Evolutionary conservation across 2,113 vertebrate species (phyloP).

Genomic region (Coryphaenoides rupestris): DNA sequence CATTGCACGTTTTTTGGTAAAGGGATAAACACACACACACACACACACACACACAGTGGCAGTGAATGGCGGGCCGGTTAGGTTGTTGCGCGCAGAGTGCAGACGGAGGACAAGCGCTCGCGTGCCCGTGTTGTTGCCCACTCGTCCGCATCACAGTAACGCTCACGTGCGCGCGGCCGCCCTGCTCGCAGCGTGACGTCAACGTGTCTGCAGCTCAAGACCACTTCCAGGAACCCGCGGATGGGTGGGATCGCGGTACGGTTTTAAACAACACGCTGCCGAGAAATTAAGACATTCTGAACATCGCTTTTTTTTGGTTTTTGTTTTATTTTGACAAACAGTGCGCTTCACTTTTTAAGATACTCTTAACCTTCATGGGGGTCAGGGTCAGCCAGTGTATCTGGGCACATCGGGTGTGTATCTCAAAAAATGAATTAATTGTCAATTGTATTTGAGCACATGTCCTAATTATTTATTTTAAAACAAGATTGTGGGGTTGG

Average conservation of each 20-base stretch:
- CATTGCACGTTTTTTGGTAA: background rate
- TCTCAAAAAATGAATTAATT: too few relatives aligned
- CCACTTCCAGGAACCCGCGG: slow-evolving; percentile 21
- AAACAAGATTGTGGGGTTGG: too few relatives aligned
- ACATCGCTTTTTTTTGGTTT: too few relatives aligned
- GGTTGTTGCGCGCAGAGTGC: slow-evolving; percentile 23
- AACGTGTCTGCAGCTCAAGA: slow-evolving; percentile 20
- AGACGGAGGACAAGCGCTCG: slow-evolving; percentile 44
- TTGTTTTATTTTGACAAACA: too few relatives aligned
- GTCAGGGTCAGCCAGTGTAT: too few relatives aligned
- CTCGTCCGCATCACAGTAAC: slow-evolving; percentile 41
- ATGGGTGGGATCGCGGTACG: background rate
- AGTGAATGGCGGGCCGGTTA: slow-evolving; percentile 12
- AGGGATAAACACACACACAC: slow-evolving; percentile 7
- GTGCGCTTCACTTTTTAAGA: background rate
- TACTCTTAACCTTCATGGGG: too few relatives aligned
- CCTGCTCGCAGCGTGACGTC: slow-evolving; percentile 38
- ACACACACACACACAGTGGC: slow-evolving; percentile 3
- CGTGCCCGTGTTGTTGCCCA: slow-evolving; percentile 21
- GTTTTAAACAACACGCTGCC: too few relatives aligned
- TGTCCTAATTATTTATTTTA: too few relatives aligned
- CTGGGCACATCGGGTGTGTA: background rate
- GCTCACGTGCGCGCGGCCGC: slow-evolving; percentile 23
- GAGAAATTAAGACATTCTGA: too few relatives aligned
- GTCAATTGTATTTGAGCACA: too few relatives aligned